phyloP scores from a whole-genome alignment of 1,140 invertebrate genomes.

The Drosophila triauraria region DNA sequence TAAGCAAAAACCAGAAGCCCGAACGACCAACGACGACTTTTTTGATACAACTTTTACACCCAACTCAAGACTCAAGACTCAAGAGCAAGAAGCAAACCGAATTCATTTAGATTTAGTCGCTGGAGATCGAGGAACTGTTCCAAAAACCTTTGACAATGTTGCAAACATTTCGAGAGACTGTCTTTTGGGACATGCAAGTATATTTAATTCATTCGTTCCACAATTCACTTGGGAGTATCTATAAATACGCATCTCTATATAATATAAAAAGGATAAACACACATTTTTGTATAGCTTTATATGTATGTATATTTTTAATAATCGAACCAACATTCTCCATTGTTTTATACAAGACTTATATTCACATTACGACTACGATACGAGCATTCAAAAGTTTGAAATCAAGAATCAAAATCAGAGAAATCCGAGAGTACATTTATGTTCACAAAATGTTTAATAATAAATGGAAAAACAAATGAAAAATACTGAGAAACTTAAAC shows the following conservation, averaged over 20 bases:
- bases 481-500: constrained; percentile 1
- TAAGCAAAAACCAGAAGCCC: constrained; percentile 10
- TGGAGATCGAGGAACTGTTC: constrained; percentile 9
- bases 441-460: constrained; percentile 42
- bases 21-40: constrained; percentile 64
- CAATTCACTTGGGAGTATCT: constrained; percentile 46
- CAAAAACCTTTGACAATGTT: constrained; percentile 24
- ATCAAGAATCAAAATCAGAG: constrained; percentile 51
- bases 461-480: constrained; percentile 33
- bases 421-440: constrained; percentile 28
- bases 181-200: constrained; percentile 20
- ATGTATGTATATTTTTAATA: constrained; percentile 61
- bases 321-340: constrained; percentile 58
- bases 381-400: constrained; percentile 39
- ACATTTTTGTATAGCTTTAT: constrained; percentile 76
- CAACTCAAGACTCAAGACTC: constrained; percentile 32
- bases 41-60: constrained; percentile 70
- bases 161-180: constrained; percentile 51
- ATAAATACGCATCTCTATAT: constrained; percentile 41
- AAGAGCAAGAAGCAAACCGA: constrained; percentile 38
- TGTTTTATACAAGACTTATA: constrained; percentile 50
- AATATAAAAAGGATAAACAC: constrained; percentile 37
- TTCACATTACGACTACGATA: constrained; percentile 13
- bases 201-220: constrained; percentile 34
- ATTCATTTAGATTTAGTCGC: constrained; percentile 55